These are phyloP conservation scores for Nephrotoma appendiculata DNA, from an alignment of 2,888 invertebrate genomes.

Conservation along the genomic window DNA sequence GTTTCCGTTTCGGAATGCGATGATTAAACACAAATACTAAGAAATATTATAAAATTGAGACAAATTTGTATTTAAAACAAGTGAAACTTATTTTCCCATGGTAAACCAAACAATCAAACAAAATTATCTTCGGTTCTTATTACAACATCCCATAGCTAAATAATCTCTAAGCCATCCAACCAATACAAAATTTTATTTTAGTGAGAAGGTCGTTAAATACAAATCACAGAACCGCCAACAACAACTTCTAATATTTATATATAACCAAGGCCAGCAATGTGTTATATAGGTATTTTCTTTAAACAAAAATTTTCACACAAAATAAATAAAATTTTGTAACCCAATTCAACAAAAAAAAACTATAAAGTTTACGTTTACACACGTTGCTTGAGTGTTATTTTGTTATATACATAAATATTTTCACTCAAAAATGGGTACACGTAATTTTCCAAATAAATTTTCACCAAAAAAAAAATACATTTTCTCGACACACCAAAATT, in stretches of 20 bases:
- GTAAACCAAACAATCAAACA: not conserved
- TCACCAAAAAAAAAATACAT: not conserved
- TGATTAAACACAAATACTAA: not conserved
- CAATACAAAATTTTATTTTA: not conserved
- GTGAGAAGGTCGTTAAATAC: not conserved
- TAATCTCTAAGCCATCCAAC: not conserved
- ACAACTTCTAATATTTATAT: not conserved
- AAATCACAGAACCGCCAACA: not conserved
- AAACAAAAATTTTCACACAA: not conserved
- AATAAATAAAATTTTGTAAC: not conserved
- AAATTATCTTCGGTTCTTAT: not conserved
- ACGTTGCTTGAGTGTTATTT: not conserved
- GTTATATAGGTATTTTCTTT: not conserved
- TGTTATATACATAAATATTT: not conserved
- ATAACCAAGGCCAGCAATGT: not conserved
- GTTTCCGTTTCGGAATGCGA: not conserved
- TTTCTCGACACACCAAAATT: not conserved
- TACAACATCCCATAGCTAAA: not conserved
- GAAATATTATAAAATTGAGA: not conserved
- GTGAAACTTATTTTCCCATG: not conserved
- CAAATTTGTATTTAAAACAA: not conserved
- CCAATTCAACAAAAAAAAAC: not conserved
- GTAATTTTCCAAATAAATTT: not conserved
- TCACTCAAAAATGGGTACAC: not conserved
- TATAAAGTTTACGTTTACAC: not conserved